Base-by-base conservation (phyloP, 2,888 invertebrate species). In the Tricholauxania praeusta region DNA sequence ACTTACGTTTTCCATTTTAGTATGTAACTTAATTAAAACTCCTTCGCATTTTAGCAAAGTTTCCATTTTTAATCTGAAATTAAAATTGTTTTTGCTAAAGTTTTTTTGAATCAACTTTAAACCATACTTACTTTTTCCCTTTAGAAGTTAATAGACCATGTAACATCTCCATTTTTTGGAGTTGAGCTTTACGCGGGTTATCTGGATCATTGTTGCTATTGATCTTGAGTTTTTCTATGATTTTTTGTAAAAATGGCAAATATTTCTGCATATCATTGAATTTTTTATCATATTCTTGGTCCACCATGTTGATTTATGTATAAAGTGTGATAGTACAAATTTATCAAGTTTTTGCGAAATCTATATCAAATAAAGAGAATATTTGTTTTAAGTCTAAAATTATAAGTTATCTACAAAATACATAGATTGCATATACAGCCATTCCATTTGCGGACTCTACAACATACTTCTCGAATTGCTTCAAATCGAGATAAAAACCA, bases 221-320 rank as follows among this genome's bases (percentile, higher is more conserved):
- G 55, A 67, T 71, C 82, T 91, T 91, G 79, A 93, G 86, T 81
- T 91, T 90, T 63, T 88, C 87, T 81, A 93, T 93, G 89, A 94
- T 92, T 78, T 88, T 90, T 82, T 91, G 91, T 84, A 94, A 85
- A 83, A 93, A 93, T n/a, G 93, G 93, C 80, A 93, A 90, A 86
- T 92, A 92, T 79, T 89, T 89, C 87, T 84, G 79, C 78, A 84
- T 78, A 65, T 80, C 79, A 49, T 74, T 32, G 55, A 80, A 77
- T 55, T 82, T 83, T 5, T 72, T 72, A 28, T 82, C 78, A 32
- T 78, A 79, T 48, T 77, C 57, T 55, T 74, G 32, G 15, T 80
- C 80, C 48, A 64, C 76, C 80, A 79, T 79, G 68, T 72, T 74
- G 32, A 64, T 32, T n/a, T 12, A 32, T 8, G n/a, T 52, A 60